Percentiles rank a stretch among this genome's conserved stretches.
Conservation (phyloP, 1,140 invertebrate genomes). For the Nautilus pompilius region DNA sequence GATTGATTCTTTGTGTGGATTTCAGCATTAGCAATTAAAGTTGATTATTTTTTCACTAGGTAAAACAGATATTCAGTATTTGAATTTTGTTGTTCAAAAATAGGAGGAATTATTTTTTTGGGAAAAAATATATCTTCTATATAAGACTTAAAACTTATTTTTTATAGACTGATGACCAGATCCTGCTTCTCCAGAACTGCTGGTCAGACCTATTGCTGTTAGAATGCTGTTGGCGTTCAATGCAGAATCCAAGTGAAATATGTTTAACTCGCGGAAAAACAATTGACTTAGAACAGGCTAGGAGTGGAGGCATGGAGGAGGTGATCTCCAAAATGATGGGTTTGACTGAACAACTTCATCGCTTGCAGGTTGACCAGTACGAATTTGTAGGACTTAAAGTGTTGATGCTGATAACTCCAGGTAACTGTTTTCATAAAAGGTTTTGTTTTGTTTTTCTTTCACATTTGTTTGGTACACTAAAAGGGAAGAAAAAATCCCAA, state of each 20-base stretch:
- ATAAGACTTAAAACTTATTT: too few relatives aligned
- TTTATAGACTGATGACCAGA: slow-evolving; percentile 90
- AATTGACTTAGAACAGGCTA: slow-evolving; percentile 73
- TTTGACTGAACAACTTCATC: slow-evolving; percentile 85
- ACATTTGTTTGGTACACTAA: too few relatives aligned
- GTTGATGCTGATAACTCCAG: slow-evolving; percentile 86
- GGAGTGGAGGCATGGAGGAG: slow-evolving; percentile 61
- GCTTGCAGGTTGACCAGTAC: slow-evolving; percentile 89
- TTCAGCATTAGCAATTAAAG: too few relatives aligned
- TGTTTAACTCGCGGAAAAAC: slow-evolving; percentile 67
- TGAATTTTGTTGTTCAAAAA: too few relatives aligned
- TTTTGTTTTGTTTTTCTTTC: too few relatives aligned
- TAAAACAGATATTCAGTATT: too few relatives aligned
- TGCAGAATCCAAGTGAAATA: slow-evolving; percentile 54
- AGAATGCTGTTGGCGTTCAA: slow-evolving; percentile 51
- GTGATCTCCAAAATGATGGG: slow-evolving; percentile 84
- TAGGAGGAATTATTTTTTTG: too few relatives aligned
- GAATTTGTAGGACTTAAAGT: slow-evolving; percentile 96
- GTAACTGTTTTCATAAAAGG: too few relatives aligned
- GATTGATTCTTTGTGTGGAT: too few relatives aligned
- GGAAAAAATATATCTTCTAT: too few relatives aligned
- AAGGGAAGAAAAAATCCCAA: too few relatives aligned
- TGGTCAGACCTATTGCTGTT: slow-evolving; percentile 94
- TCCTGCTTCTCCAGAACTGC: slow-evolving; percentile 91
- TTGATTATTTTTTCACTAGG: too few relatives aligned